Evolutionary conservation across 2,113 vertebrate species (phyloP).

Genomic region (Chaetops frenatus): DNA sequence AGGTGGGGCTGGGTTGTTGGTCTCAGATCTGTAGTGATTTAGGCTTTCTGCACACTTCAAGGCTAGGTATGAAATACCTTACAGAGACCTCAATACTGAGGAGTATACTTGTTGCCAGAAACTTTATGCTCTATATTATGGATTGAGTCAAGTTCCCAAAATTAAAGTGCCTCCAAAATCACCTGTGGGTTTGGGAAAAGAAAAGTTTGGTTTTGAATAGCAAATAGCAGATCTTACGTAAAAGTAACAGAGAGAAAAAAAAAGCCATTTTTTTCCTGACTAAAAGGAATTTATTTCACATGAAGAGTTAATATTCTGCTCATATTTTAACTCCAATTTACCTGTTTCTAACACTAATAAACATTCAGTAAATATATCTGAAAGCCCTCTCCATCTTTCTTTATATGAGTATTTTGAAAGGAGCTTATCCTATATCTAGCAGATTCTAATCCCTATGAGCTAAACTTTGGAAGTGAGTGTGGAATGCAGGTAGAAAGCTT

Average conservation of each 20-base stretch:
- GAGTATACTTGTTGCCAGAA: background rate
- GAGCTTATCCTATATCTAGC: slow-evolving; percentile 10
- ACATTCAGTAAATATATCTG: background rate
- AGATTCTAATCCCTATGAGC: slow-evolving; percentile 31
- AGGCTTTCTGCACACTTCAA: background rate
- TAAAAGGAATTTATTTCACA: background rate
- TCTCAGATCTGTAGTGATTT: background rate
- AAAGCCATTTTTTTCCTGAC: accelerated
- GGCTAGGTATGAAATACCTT: background rate
- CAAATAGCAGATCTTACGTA: background rate
- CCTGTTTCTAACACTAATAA: background rate
- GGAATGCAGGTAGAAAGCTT: slow-evolving; percentile 34
- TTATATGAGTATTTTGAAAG: slow-evolving; percentile 5
- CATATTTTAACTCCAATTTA: background rate
- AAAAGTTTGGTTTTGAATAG: background rate
- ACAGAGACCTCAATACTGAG: background rate
- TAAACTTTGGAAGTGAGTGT: background rate
- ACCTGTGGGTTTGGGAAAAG: background rate
- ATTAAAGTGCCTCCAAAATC: background rate
- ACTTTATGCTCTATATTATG: background rate
- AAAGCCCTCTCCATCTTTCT: background rate
- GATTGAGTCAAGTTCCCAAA: background rate
- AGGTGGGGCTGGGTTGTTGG: background rate
- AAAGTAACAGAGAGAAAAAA: background rate
- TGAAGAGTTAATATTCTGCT: background rate